Percentiles rank a stretch among this genome's conserved stretches.
Conservation (phyloP, 2,888 invertebrate species). For the Himalopsyche anomala region DNA sequence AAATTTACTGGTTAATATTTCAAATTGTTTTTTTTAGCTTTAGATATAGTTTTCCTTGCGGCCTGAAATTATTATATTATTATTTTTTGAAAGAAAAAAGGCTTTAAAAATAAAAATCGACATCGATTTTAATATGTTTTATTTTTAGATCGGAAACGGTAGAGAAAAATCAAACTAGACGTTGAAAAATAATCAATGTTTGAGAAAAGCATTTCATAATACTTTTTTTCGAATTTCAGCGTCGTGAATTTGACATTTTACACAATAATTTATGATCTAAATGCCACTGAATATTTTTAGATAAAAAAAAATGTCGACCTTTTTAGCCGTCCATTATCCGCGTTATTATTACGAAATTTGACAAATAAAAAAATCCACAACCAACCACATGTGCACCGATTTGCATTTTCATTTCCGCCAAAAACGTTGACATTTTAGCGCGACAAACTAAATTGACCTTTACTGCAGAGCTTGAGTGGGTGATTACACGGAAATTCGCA, state of each 20-base stretch:
- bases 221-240: neutral
- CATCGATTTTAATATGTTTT: too few species aligned
- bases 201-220: neutral
- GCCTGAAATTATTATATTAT: too few species aligned
- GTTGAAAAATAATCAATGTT: too few species aligned
- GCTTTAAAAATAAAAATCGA: too few species aligned
- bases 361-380: neutral
- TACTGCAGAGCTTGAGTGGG: neutral
- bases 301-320: slow-evolving; percentile 7
- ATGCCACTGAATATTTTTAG: neutral
- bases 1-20: too few species aligned
- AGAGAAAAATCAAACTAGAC: too few species aligned
- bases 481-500: slow-evolving; percentile 16
- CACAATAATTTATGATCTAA: neutral
- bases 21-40: too few species aligned
- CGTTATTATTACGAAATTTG: slow-evolving; percentile 19
- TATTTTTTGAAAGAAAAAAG: too few species aligned
- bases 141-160: too few species aligned
- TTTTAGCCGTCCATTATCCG: slow-evolving; percentile 2
- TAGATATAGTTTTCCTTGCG: too few species aligned
- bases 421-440: slow-evolving; percentile 9
- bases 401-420: neutral
- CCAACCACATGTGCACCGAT: neutral
- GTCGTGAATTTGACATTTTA: neutral
- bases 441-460: slow-evolving; percentile 12